Evolutionary conservation across 2,888 invertebrate genomes (phyloP).

Genomic region (Nephrotoma flavescens): DNA sequence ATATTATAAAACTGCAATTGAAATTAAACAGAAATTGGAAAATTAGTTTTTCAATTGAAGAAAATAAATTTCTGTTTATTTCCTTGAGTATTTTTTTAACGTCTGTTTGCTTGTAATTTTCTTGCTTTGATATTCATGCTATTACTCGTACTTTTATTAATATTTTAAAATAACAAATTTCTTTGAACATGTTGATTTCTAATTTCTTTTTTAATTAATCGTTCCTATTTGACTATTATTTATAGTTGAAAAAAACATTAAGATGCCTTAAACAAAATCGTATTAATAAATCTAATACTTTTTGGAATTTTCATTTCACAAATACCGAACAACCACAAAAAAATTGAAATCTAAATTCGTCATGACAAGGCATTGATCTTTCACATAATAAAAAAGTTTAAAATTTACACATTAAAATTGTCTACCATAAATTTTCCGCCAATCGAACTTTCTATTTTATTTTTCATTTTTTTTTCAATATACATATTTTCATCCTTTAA

Average conservation of each 20-base stretch:
- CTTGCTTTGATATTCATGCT: background rate
- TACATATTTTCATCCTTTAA: background rate
- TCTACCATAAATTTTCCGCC: background rate
- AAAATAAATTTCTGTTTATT: background rate
- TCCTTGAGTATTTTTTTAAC: background rate
- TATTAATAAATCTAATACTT: background rate
- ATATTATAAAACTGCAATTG: background rate
- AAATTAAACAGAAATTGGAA: background rate
- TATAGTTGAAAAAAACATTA: too few species aligned
- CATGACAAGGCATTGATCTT: background rate
- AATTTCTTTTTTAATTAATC: background rate
- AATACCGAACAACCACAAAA: background rate
- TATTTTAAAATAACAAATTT: background rate
- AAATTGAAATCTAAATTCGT: background rate
- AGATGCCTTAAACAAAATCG: background rate
- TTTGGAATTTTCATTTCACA: background rate
- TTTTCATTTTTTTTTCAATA: background rate
- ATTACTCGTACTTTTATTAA: background rate
- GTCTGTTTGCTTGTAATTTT: background rate
- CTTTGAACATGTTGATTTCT: background rate
- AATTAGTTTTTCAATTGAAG: background rate
- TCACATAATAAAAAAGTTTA: background rate
- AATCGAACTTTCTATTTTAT: background rate
- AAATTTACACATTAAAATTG: background rate
- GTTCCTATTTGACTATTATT: background rate